These are phyloP conservation scores for Mormyrus lacerda DNA, from an alignment of 2,113 vertebrate species.

Conservation along the genomic window DNA sequence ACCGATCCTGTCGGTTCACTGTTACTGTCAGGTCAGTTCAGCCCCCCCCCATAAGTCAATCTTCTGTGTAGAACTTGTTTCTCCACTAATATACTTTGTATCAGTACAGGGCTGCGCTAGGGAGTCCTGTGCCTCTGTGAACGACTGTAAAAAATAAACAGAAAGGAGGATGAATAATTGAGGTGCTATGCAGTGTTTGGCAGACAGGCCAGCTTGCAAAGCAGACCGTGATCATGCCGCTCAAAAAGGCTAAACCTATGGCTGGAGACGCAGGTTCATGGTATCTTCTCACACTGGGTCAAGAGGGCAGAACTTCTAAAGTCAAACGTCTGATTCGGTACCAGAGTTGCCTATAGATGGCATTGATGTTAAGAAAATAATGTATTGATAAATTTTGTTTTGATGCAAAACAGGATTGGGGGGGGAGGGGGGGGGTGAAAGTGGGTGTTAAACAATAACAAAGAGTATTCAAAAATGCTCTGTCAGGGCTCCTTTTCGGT, in stretches of 20 bases:
- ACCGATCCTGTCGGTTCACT: slow-evolving; percentile 64
- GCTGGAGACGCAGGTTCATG: neutral
- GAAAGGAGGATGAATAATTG: neutral
- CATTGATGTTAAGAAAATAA: neutral
- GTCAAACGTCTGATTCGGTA: neutral
- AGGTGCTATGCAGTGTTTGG: neutral
- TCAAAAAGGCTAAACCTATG: neutral
- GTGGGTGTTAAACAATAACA: neutral
- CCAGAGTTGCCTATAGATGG: neutral
- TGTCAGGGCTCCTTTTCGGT: neutral
- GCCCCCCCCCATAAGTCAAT: neutral
- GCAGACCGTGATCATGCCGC: neutral
- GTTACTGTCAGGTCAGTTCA: slow-evolving; percentile 25
- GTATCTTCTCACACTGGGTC: neutral
- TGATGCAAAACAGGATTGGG: neutral
- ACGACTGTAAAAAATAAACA: neutral
- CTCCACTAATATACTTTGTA: neutral
- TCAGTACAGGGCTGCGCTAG: neutral
- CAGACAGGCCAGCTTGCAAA: neutral
- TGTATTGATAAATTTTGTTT: neutral
- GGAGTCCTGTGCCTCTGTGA: neutral
- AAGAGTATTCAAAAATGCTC: neutral
- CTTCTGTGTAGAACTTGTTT: neutral
- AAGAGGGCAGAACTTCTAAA: neutral
- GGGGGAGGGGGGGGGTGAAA: neutral